A percentile compares a stretch with the other conserved stretches of the same genome.
These are phyloP conservation scores for Nephrotoma appendiculata DNA, from an alignment of 2,888 invertebrate species.

Conservation along the genomic window DNA sequence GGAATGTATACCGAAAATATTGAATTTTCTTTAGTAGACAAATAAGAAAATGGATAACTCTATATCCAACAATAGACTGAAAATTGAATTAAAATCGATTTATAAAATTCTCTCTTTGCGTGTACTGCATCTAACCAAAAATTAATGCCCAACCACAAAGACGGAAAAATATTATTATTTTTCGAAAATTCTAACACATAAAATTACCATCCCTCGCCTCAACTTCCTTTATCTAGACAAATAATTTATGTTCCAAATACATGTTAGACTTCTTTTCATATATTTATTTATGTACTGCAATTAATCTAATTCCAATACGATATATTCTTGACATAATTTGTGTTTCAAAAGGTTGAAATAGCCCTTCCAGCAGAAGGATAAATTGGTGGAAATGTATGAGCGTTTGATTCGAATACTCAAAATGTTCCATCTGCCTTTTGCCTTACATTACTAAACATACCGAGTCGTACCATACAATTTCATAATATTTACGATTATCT, in stretches of 20 bases:
- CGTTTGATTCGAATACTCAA: not conserved
- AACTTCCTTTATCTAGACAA: too few species aligned
- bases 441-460: too few species aligned
- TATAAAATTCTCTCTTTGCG: not conserved
- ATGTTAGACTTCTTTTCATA: not conserved
- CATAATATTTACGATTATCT: not conserved
- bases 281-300: not conserved
- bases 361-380: not conserved
- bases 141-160: not conserved
- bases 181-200: too few species aligned
- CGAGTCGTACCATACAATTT: not conserved
- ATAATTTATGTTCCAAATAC: too few species aligned
- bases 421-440: not conserved
- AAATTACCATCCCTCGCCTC: too few species aligned
- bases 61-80: not conserved
- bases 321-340: not conserved
- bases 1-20: not conserved
- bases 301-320: not conserved
- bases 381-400: not conserved
- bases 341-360: not conserved
- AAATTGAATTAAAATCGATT: not conserved
- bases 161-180: too few species aligned
- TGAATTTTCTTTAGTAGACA: not conserved
- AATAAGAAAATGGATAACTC: not conserved
- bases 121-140: not conserved